A percentile compares a stretch with the other conserved stretches of the same genome.
phyloP scores from a whole-genome alignment of 2,888 invertebrate genomes.

The Oxycera nigricornis region DNA sequence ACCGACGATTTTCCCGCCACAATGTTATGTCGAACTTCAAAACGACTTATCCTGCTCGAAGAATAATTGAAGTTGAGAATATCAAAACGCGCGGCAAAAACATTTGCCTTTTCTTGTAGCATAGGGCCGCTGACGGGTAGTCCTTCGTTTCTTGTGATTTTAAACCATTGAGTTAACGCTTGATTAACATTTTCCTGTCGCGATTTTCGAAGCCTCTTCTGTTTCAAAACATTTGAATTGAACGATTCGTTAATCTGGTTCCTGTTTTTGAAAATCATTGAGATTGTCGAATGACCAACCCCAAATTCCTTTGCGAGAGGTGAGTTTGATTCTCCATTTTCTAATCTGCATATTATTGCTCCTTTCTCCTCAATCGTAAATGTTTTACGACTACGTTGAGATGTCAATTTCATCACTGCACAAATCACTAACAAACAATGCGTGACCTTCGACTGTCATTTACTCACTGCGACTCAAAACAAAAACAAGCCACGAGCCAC shows the following conservation, averaged over 20 bases:
- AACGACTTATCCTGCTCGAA: not conserved
- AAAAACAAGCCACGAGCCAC: constrained; percentile 2
- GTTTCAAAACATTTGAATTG: not conserved
- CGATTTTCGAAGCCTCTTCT: not conserved
- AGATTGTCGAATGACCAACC: not conserved
- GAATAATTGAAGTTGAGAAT: not conserved
- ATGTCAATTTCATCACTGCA: not conserved
- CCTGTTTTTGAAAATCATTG: not conserved
- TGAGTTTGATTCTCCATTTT: not conserved
- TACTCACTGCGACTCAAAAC: not conserved
- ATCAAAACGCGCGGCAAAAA: not conserved
- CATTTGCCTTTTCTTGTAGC: not conserved
- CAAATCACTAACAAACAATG: not conserved
- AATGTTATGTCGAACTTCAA: not conserved
- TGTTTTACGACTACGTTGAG: not conserved
- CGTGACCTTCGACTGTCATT: too few relatives aligned
- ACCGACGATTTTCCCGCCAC: constrained; percentile 2
- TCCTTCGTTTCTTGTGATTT: not conserved
- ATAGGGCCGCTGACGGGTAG: not conserved
- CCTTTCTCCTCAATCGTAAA: not conserved
- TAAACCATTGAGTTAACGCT: not conserved
- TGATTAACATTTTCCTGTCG: not conserved
- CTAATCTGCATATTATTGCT: not conserved
- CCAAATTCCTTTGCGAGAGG: not conserved
- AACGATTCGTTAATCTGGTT: not conserved